Conservation (phyloP, 1,140 invertebrate genomes). For the Tetraneura akinire region DNA sequence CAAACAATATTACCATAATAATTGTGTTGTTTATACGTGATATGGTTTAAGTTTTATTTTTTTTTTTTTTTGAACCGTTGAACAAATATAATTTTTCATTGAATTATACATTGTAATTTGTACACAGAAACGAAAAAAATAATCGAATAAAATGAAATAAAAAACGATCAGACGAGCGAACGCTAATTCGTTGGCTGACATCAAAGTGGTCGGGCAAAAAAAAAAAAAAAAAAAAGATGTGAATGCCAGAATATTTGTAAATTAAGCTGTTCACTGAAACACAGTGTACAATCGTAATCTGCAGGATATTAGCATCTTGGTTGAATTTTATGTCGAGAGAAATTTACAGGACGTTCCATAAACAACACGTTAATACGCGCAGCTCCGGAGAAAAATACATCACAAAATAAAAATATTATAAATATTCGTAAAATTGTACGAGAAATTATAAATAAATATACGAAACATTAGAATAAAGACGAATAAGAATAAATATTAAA, state of each 20-base stretch:
- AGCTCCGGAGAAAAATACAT: neutral
- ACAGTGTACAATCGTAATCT: conserved; percentile 7
- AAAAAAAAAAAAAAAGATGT: no score
- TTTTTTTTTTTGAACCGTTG: neutral
- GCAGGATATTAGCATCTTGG: conserved; percentile 12
- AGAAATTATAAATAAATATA: neutral
- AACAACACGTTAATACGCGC: neutral
- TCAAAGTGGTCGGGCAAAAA: conserved; percentile 18
- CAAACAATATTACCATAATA: no score
- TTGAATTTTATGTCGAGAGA: conserved; percentile 21
- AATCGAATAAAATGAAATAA: conserved; percentile 14
- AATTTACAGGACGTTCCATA: neutral
- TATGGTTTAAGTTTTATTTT: no score
- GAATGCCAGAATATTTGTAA: conserved; percentile 19
- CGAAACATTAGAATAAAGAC: no score
- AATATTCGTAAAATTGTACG: neutral
- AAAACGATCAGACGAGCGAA: neutral
- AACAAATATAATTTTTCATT: neutral
- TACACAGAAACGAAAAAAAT: neutral
- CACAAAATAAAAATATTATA: neutral
- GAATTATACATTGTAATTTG: no score
- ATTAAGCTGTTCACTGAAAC: conserved; percentile 20
- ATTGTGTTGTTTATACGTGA: no score
- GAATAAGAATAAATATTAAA: no score
- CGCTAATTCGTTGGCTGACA: conserved; percentile 17